phyloP scores from a whole-genome alignment of 2,888 invertebrate species.

The Aporophyla lueneburgensis region DNA sequence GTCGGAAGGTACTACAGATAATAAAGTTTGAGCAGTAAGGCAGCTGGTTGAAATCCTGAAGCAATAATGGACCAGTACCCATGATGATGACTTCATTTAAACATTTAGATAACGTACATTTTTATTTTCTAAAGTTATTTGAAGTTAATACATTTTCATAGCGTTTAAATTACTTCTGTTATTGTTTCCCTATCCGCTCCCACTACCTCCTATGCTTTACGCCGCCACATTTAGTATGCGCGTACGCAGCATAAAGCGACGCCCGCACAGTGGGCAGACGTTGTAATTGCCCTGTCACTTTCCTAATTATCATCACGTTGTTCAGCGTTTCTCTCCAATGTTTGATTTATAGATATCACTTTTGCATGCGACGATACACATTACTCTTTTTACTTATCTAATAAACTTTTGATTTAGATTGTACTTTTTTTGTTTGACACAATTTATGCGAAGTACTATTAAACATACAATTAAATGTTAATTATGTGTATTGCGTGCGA shows the following conservation, averaged over 20 bases:
- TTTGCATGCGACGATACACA: conserved; percentile 74
- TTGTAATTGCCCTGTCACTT: conserved; percentile 88
- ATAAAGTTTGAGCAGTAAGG: too few species aligned
- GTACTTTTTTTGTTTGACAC: conserved; percentile 13
- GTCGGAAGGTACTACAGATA: not conserved
- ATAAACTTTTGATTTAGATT: conserved; percentile 34
- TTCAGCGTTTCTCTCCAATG: conserved; percentile 81
- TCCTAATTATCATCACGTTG: conserved; percentile 83
- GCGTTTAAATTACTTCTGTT: not conserved
- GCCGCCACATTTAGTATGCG: conserved; percentile 69
- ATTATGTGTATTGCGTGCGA: conserved; percentile 20
- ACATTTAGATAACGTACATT: not conserved
- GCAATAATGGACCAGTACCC: too few species aligned
- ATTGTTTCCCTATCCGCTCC: conserved; percentile 3
- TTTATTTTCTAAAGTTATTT: not conserved
- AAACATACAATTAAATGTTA: conserved; percentile 3
- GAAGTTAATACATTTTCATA: not conserved
- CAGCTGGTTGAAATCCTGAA: not conserved
- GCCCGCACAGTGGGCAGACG: conserved; percentile 76
- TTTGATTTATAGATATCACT: conserved; percentile 80
- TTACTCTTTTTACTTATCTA: conserved; percentile 51
- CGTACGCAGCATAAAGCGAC: conserved; percentile 71
- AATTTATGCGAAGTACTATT: conserved; percentile 7
- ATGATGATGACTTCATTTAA: not conserved
- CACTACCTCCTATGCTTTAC: conserved; percentile 51